Conservation (phyloP, 2,797 vertebrate genomes). For the Pempheris klunzingeri region DNA sequence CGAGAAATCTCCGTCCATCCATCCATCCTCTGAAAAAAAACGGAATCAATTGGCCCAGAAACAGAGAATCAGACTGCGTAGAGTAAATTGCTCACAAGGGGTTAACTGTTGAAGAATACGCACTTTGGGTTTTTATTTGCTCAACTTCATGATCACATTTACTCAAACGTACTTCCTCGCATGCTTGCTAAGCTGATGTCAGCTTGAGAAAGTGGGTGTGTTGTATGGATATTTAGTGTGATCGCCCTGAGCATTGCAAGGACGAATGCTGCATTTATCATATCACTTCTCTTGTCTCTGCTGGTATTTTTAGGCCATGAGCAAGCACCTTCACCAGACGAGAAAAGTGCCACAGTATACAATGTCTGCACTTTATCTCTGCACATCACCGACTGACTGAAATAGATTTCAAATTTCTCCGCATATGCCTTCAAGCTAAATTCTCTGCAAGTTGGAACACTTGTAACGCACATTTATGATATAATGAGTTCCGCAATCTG, state of each 20-base stretch:
- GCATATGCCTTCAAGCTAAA: slow-evolving; percentile 26
- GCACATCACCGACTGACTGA: slow-evolving; percentile 51
- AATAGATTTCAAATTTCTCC: slow-evolving; percentile 57
- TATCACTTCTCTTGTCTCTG: slow-evolving; percentile 72
- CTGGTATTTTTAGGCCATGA: slow-evolving; percentile 78
- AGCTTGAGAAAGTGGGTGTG: not conserved
- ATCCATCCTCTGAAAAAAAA: not conserved
- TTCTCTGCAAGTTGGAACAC: slow-evolving; percentile 39
- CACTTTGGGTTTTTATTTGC: too few relatives aligned
- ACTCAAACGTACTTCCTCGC: not conserved
- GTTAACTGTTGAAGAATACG: not conserved
- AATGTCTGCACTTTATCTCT: slow-evolving; percentile 68
- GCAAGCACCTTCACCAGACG: slow-evolving; percentile 64
- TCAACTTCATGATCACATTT: too few relatives aligned
- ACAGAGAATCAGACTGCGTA: too few relatives aligned
- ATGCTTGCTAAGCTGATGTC: slow-evolving; percentile 20
- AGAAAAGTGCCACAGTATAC: slow-evolving; percentile 66
- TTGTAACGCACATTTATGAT: not conserved
- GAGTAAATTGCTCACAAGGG: not conserved
- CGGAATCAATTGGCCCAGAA: not conserved
- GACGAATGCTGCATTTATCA: slow-evolving; percentile 76
- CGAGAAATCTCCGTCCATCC: not conserved
- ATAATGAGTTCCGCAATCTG: slow-evolving; percentile 7
- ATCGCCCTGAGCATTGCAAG: slow-evolving; percentile 51
- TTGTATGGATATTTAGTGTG: slow-evolving; percentile 32